A percentile compares a stretch with the other conserved stretches of the same genome.
Conservation (phyloP, 1,140 invertebrate species). For the Eupeodes corollae region DNA sequence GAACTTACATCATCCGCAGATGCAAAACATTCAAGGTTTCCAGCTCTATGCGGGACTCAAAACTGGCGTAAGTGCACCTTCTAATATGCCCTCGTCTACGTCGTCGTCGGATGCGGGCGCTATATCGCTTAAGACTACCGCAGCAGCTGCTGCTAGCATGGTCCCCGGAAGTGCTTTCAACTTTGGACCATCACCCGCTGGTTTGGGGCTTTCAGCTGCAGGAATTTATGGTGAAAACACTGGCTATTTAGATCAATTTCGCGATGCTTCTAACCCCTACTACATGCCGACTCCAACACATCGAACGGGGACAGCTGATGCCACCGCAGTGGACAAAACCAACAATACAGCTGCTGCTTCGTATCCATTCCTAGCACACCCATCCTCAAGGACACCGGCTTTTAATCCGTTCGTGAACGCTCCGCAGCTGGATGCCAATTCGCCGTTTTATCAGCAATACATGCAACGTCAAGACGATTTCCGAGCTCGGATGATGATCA, state of each 20-base stretch:
- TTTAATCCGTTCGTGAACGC: conserved; percentile 47
- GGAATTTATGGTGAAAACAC: conserved; percentile 46
- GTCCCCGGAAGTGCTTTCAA: conserved; percentile 59
- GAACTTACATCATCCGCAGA: conserved; percentile 18
- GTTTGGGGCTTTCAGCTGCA: conserved; percentile 36
- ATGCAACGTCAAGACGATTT: conserved; percentile 51
- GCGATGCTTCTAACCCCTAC: conserved; percentile 43
- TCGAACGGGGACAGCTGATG: conserved; percentile 37
- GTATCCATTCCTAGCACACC: conserved; percentile 33
- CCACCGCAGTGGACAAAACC: conserved; percentile 37
- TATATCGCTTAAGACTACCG: conserved; percentile 43
- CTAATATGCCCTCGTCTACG: conserved; percentile 11
- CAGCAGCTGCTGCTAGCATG: conserved; percentile 37
- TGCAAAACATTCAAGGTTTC: conserved; percentile 39
- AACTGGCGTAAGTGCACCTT: conserved; percentile 17
- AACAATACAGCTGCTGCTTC: conserved; percentile 21
- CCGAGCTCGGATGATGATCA: conserved; percentile 42
- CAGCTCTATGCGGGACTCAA: conserved; percentile 43
- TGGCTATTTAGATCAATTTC: conserved; percentile 51
- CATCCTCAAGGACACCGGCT: conserved; percentile 36
- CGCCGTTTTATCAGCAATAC: conserved; percentile 57
- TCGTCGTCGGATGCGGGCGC: conserved; percentile 42
- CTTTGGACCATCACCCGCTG: conserved; percentile 47
- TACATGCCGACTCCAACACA: conserved; percentile 44
- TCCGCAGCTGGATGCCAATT: conserved; percentile 42